These are phyloP conservation scores for Cotesia congregata DNA, from an alignment of 2,888 invertebrate genomes.

Conservation along the genomic window DNA sequence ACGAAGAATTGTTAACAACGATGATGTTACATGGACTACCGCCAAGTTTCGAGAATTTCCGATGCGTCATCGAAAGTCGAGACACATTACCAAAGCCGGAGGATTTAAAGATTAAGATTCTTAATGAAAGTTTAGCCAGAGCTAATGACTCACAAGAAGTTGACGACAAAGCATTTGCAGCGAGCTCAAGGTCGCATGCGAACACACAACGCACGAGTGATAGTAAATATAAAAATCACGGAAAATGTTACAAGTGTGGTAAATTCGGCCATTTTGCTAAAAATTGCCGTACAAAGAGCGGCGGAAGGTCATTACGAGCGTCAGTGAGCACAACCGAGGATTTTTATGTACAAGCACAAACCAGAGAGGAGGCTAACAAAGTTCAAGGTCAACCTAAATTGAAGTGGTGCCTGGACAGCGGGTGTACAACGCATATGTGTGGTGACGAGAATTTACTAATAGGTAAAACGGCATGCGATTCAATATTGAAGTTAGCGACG, in stretches of 20 bases:
- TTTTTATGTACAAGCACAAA: too few species aligned
- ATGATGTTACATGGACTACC: constrained; percentile 51
- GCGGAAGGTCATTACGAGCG: too few species aligned
- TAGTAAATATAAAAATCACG: not conserved
- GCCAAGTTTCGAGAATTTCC: constrained; percentile 41
- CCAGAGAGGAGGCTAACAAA: too few species aligned
- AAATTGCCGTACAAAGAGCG: too few species aligned
- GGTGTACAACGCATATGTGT: constrained; percentile 37
- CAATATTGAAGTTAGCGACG: constrained; percentile 32
- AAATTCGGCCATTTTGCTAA: not conserved
- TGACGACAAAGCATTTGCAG: not conserved
- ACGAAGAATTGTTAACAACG: constrained; percentile 58
- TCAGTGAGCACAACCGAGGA: too few species aligned
- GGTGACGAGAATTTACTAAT: constrained; percentile 20
- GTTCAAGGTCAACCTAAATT: not conserved
- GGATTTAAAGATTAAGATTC: constrained; percentile 35
- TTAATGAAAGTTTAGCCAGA: constrained; percentile 24
- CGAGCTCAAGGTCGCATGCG: not conserved
- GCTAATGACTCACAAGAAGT: not conserved
- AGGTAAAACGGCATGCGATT: not conserved
- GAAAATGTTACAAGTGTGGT: not conserved
- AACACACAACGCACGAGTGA: not conserved
- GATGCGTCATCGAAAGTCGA: constrained; percentile 43
- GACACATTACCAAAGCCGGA: constrained; percentile 40
- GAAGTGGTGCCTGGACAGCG: constrained; percentile 39